phyloP scores from a whole-genome alignment of 2,888 invertebrate genomes.

The Steinernema carpocapsae region DNA sequence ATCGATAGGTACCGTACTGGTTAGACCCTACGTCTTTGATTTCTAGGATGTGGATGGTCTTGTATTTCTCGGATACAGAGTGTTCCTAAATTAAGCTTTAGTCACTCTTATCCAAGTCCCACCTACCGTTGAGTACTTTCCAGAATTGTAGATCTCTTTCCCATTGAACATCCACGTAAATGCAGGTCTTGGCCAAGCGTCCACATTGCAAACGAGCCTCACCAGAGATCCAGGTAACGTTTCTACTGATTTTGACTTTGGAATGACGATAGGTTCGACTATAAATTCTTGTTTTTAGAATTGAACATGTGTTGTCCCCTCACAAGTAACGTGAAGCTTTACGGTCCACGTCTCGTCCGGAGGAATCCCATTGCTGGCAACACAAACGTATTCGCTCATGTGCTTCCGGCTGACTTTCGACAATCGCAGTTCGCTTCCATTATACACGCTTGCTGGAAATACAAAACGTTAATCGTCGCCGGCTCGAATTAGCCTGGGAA shows the following conservation, averaged over 20 bases:
- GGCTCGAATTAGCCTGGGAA: conserved; percentile 22
- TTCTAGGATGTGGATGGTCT: conserved; percentile 63
- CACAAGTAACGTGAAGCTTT: conserved; percentile 67
- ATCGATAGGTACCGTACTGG: conserved; percentile 64
- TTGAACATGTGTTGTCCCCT: conserved; percentile 42
- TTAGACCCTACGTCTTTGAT: conserved; percentile 54
- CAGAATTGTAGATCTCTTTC: conserved; percentile 56
- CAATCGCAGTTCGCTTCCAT: conserved; percentile 62
- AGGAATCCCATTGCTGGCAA: conserved; percentile 67
- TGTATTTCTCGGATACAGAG: conserved; percentile 58
- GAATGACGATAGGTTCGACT: conserved; percentile 64
- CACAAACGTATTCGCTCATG: conserved; percentile 68
- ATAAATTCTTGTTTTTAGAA: no score
- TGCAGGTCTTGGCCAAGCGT: conserved; percentile 67
- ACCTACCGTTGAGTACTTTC: conserved; percentile 55
- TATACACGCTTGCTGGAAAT: conserved; percentile 63
- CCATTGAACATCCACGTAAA: conserved; percentile 65
- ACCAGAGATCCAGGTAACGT: conserved; percentile 44
- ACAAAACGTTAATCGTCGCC: conserved; percentile 2
- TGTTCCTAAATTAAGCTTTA: conserved; percentile 48
- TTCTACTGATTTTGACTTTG: conserved; percentile 53
- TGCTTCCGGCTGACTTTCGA: conserved; percentile 63
- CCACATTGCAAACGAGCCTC: conserved; percentile 58
- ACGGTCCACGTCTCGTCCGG: conserved; percentile 68
- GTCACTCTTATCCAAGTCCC: not conserved